Evolutionary conservation across 2,113 vertebrate species (phyloP), one percentile per base, ranked within the genome.

Genomic region (Clinocottus analis): DNA sequence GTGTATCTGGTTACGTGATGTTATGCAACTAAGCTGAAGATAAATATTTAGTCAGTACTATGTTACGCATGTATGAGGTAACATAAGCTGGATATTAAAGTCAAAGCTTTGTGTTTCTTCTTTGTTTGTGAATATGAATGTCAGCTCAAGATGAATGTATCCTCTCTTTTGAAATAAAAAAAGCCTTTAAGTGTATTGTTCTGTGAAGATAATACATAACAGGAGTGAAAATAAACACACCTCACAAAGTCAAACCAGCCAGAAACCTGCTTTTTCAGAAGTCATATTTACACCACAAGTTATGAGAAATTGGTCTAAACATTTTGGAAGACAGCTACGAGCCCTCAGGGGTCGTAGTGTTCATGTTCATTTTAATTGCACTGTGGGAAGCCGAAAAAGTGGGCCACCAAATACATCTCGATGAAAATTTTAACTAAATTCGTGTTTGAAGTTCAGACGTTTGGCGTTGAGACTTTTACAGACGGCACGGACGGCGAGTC

Each of bases 1-100:
- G 70, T 85, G 72, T 84, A 84, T 91, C 80, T n/a, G 76, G 77
- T 92, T 92, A 76, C 88, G 66, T 5, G 62, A 71, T 75, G 80
- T 89, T 85, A 80, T 41, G 75, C 64, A 85, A 90, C 75, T 69
- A 25, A 69, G 55, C 63, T 56, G 64, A 43, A 53, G 69, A 81
- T 65, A 29, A 68, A 27, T 49, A 64, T 78, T 63, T 39, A 55
- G 68, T 67, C 29, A 43, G 25, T 61, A 68, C 59, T 68, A 31
- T 72, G 58, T 75, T 49, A 25, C 2, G 59, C 63, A 55, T 56
- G 74, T 23, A 1, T 66, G 47, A 71, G 29, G 17, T 25, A 45
- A 41, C 43, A 19, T 37, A 47, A 8, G 33, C 39, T 65, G 56
- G 43, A 17, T 39, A 8, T 61, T 25, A 37, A 25, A 19, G 56